Evolutionary conservation across 2,888 invertebrate genomes (phyloP).

Genomic region (Byasa hedistus): DNA sequence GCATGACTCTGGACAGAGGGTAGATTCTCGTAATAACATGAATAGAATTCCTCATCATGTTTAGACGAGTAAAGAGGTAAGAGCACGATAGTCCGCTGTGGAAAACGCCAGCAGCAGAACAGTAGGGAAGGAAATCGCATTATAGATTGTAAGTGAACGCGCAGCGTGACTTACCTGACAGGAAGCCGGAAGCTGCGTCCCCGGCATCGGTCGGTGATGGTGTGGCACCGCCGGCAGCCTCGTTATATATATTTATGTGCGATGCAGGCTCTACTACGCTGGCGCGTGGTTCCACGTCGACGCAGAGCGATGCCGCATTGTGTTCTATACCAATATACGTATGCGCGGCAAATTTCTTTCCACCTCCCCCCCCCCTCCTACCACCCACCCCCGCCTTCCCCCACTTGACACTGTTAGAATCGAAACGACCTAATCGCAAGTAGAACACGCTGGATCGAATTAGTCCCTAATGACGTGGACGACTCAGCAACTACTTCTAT

Average conservation of each 20-base stretch:
- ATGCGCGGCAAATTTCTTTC: constrained; percentile 47
- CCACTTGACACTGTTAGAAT: constrained; percentile 35
- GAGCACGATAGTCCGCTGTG: constrained; percentile 42
- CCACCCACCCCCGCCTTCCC: constrained; percentile 32
- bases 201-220: constrained; percentile 41
- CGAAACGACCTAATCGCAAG: constrained; percentile 41
- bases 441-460: constrained; percentile 32
- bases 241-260: constrained; percentile 60
- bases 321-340: constrained; percentile 60
- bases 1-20: neutral
- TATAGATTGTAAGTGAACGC: constrained; percentile 41
- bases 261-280: constrained; percentile 54
- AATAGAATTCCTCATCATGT: constrained; percentile 19
- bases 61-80: constrained; percentile 43
- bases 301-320: constrained; percentile 70
- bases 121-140: constrained; percentile 41
- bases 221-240: constrained; percentile 46
- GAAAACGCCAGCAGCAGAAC: constrained; percentile 49
- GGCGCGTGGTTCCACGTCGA: constrained; percentile 64
- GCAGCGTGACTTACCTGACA: constrained; percentile 62
- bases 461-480: constrained; percentile 37
- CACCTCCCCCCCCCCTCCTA: constrained; percentile 38
- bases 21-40: constrained; percentile 1
- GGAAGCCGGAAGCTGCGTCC: constrained; percentile 35
- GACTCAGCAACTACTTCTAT: constrained; percentile 36